Conservation (phyloP, 1,140 invertebrate genomes). For the Diuraphis noxia region DNA sequence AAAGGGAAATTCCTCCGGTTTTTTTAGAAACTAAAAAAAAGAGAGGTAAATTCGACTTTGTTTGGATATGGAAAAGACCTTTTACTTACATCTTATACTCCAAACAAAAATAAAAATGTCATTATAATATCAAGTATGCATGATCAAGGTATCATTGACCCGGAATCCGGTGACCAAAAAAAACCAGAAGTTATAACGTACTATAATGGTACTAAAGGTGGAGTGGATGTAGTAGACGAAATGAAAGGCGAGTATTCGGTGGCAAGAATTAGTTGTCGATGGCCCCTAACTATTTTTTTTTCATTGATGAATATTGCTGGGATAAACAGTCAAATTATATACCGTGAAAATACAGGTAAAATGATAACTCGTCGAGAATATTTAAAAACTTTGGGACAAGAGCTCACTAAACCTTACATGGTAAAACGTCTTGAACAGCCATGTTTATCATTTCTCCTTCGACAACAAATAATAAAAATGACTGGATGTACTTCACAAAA, state of each 20-base stretch:
- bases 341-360: neutral
- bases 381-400: no score
- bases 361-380: no score
- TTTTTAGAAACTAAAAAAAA: no score
- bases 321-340: constrained; percentile 17
- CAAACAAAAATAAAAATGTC: neutral
- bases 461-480: no score
- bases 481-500: no score
- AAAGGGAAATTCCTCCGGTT: neutral
- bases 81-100: neutral
- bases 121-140: neutral
- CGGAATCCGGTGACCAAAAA: neutral
- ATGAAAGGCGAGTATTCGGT: neutral
- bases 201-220: neutral
- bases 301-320: constrained; percentile 17
- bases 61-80: neutral
- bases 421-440: no score
- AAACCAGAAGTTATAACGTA: constrained; percentile 1
- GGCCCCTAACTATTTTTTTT: neutral
- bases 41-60: neutral
- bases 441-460: no score
- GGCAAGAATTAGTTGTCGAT: neutral
- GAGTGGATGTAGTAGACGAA: neutral
- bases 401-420: no score
- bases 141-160: neutral